Percentiles rank a stretch among this genome's conserved stretches.
Conservation (phyloP, 2,888 invertebrate genomes). For the Leptinotarsa juncta region DNA sequence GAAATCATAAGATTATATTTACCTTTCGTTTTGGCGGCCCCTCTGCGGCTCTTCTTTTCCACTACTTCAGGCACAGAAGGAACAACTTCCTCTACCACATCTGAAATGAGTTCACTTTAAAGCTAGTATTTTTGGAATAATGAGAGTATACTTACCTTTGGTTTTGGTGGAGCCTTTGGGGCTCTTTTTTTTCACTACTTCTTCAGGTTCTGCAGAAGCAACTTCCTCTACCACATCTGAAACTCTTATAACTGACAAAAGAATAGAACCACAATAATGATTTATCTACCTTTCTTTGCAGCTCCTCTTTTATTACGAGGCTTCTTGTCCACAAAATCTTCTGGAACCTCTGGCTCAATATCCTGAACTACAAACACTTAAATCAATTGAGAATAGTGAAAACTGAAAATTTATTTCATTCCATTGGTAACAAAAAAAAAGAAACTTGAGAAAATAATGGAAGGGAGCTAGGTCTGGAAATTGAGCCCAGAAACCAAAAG, state of each 20-base stretch:
- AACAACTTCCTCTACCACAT: too few relatives aligned
- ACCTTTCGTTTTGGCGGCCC: too few relatives aligned
- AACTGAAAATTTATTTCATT: neutral
- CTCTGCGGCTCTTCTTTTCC: too few relatives aligned
- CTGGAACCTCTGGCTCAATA: neutral
- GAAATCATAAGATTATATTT: neutral
- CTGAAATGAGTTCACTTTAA: too few relatives aligned
- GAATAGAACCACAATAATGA: neutral
- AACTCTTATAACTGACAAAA: neutral
- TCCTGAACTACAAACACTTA: neutral
- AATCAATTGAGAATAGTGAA: neutral
- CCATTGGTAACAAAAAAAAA: too few relatives aligned
- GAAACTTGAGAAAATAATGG: too few relatives aligned
- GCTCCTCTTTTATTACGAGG: neutral
- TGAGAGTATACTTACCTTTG: slow-evolving; percentile 8
- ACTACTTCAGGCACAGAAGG: too few relatives aligned
- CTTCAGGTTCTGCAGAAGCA: slow-evolving; percentile 6
- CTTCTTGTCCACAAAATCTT: neutral
- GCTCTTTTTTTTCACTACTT: slow-evolving; percentile 10
- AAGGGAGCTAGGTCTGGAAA: too few relatives aligned
- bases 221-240: neutral
- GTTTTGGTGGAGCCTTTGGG: slow-evolving; percentile 17
- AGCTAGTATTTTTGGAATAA: too few relatives aligned
- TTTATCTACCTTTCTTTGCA: neutral
- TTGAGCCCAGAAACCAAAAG: too few relatives aligned